Base-by-base conservation (phyloP, 2,113 vertebrate genomes). In the Rhinolophus ferrumequinum region DNA sequence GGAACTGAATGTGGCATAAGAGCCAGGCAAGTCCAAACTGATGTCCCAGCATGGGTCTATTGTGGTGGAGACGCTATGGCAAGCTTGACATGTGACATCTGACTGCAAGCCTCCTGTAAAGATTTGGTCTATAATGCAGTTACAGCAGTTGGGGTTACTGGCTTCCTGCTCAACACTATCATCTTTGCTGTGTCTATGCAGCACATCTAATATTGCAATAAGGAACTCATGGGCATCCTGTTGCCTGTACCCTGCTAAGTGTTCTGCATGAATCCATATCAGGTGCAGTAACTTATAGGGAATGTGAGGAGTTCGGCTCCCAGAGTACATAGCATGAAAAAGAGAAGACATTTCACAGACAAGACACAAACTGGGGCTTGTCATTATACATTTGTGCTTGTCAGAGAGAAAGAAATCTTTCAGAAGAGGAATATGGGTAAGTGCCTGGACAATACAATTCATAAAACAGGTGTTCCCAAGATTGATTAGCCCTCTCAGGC, bases 381-480 rank as follows among this genome's bases (percentile, higher is more conserved):
- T 99, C 99, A 99, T 99, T 98, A 99, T 99, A 98, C 99, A 99
- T 99, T 99, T 99, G 99, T 99, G 99, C 98, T 99, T 99, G 99
- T 99, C 99, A 28, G 99, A 99, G 97, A 99, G 99, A 98, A 99
- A 99, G 98, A 99, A 99, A 98, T 99, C 99, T 97, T 99, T 99
- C 98, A 99, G 98, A 98, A 99, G 99, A 91, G 99, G 99, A 87
- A 99, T 99, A 98, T 99, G 99, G 96, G 99, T 99, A 98, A 99
- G 99, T 97, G 99, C 99, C 99, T 99, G 99, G 94, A 99, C 99
- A 97, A 99, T 99, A 97, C 99, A 99, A 98, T 99, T 99, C 99
- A 99, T 99, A 99, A 99, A 99, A 98, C 99, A 99, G 52, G 99
- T 99, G 98, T 99, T 99, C 98, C 99, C 99, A 98, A 99, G 99